These are phyloP conservation scores for Harpagoxenus sublaevis DNA, from an alignment of 2,888 invertebrate species.

Conservation along the genomic window DNA sequence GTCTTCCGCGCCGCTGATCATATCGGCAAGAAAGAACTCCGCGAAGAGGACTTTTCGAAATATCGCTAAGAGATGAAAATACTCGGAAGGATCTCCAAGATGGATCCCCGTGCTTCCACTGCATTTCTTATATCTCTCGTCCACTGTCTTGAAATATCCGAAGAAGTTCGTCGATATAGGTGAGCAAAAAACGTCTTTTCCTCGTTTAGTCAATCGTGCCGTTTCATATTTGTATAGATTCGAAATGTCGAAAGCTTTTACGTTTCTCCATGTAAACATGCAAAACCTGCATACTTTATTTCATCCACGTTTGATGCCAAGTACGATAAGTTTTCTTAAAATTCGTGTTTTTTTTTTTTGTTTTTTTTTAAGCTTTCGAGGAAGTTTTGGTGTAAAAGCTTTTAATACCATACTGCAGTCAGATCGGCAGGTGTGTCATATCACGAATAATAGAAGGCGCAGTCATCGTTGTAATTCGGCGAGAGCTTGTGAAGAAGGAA, in stretches of 20 bases:
- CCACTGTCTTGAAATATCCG: slow-evolving; percentile 42
- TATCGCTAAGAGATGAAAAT: slow-evolving; percentile 53
- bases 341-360: neutral
- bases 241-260: neutral
- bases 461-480: slow-evolving; percentile 25
- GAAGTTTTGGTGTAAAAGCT: neutral
- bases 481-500: neutral
- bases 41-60: slow-evolving; percentile 47
- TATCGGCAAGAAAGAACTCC: slow-evolving; percentile 35
- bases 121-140: slow-evolving; percentile 41
- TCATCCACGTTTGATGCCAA: neutral
- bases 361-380: neutral
- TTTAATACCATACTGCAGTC: neutral
- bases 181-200: slow-evolving; percentile 4
- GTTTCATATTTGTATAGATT: neutral
- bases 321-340: neutral
- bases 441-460: slow-evolving; percentile 21
- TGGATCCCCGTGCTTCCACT: slow-evolving; percentile 14
- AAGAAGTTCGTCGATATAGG: neutral
- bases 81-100: slow-evolving; percentile 41
- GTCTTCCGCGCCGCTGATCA: slow-evolving; percentile 49
- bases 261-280: neutral
- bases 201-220: slow-evolving; percentile 1
- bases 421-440: neutral
- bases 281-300: neutral